Conservation (phyloP, 1,140 invertebrate genomes). For the Formica exsecta region DNA sequence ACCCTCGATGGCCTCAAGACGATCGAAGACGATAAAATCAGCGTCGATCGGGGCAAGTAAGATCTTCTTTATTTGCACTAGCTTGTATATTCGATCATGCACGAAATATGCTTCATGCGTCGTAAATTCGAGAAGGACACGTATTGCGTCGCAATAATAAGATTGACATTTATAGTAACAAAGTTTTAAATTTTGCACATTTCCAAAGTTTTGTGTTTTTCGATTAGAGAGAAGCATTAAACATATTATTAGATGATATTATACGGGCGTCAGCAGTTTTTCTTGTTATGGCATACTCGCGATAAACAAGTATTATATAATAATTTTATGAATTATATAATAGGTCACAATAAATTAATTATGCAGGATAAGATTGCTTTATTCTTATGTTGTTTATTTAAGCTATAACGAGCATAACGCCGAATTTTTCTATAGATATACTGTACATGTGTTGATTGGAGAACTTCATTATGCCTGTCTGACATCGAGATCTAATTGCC, state of each 20-base stretch:
- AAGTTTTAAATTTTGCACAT: neutral
- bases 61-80: constrained; percentile 1
- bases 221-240: neutral
- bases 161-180: neutral
- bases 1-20: constrained; percentile 66
- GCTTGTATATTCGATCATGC: neutral
- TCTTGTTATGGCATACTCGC: neutral
- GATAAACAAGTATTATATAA: neutral
- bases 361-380: constrained; percentile 37
- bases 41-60: constrained; percentile 77
- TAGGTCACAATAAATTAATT: constrained; percentile 31
- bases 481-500: constrained; percentile 70
- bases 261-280: neutral
- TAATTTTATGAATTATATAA: neutral
- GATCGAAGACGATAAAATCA: constrained; percentile 76
- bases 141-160: neutral
- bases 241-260: neutral
- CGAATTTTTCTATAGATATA: constrained; percentile 69
- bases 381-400: neutral
- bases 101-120: neutral
- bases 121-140: neutral
- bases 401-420: neutral
- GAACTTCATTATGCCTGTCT: constrained; percentile 78
- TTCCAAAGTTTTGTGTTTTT: constrained; percentile 6
- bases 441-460: constrained; percentile 75